Base-by-base conservation (phyloP, 2,888 invertebrate genomes). In the Micropterix aruncella region DNA sequence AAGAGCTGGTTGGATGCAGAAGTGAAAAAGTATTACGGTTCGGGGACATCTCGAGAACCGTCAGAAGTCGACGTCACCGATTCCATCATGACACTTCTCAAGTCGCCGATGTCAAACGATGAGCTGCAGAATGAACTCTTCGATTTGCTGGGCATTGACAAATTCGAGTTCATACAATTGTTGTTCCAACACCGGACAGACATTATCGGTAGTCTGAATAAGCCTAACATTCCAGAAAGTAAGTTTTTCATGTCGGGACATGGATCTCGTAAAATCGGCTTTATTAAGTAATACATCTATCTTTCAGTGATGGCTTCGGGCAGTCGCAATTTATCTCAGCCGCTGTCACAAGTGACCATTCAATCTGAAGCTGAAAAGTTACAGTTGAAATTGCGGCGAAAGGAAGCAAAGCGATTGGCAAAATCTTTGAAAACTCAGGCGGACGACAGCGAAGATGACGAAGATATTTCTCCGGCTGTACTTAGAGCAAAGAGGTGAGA, bases 61-160 rank as follows among this genome's bases (percentile, higher is more conserved):
- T 64, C 74, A 0, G 72, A 70, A 48, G 69, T 73, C 1, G 76
- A 81, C 51, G 75, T 83, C 39, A 60, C 72, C 3, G 70, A 74
- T 46, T 73, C 74, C 2, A 65, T 83, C 16, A 63, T 77, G 16
- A 68, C 69, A 1, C 67, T 79, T 48, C 61, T 89, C 0, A 77
- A 76, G 50, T 77, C 79, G 0, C 64, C 73, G 12, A 69, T 75
- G 50, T 70, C 69, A 18, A 79, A 75, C 51, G 78, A 79, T 48
- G 85, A 84, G 54, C 64, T 89, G 48, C 83, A 89, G 59, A 83
- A 83, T 56, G 87, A 88, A 61, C 65, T 96, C 16, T 85, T 93
- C 60, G 95, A 96, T 55, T 65, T 94, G 3, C 70, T 93, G 17
- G 96, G 96, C 0, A 91, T 85, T 60, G 89, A 93, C 52, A 69